Evolutionary conservation across 1,140 invertebrate species (phyloP), one percentile per base, ranked within the genome.

Genomic region (Dryas iulia): DNA sequence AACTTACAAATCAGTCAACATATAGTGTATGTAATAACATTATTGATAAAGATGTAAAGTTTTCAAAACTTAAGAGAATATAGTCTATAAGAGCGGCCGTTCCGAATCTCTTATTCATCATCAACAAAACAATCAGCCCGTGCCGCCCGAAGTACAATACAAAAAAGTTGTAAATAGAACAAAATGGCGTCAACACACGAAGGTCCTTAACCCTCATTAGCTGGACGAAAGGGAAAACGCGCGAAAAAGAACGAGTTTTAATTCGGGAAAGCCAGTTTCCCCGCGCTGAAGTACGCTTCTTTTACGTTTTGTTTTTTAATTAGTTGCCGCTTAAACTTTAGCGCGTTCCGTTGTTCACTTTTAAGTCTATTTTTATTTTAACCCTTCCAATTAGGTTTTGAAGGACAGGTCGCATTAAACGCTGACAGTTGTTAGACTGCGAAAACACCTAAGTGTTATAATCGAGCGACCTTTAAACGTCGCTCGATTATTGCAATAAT

Each of bases 271-370:
- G 84, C 78, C 83, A 85, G 83, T 82, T 79, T 73, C 79, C 77
- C 77, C 74, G 74, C 76, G 74, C 73, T 81, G 70, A 78, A 84
- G 82, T 77, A 79, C 71, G 72, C 71, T 77, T 76, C 70, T 79
- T 77, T 87, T 82, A 71, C 72, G 77, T 84, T 87, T 89, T 89
- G 81, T 87, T 84, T 89, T 85, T 87, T 86, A 87, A 87, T 87
- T 87, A 87, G 85, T 87, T 84, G 83, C 81, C 85, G 82, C 79
- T 87, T 89, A 85, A 87, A 86, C 78, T 86, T 86, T 82, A 83
- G 78, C 79, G 77, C 79, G 76, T 84, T 83, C 76, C 76, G 74
- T 76, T 81, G 80, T 80, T 79, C 78, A 77, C 72, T 82, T 84
- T 82, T 79, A 76, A 80, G 80, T 74, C 76, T 71, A 79, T 81